phyloP scores from a whole-genome alignment of 2,113 vertebrate species.

The Megaptera novaeangliae region DNA sequence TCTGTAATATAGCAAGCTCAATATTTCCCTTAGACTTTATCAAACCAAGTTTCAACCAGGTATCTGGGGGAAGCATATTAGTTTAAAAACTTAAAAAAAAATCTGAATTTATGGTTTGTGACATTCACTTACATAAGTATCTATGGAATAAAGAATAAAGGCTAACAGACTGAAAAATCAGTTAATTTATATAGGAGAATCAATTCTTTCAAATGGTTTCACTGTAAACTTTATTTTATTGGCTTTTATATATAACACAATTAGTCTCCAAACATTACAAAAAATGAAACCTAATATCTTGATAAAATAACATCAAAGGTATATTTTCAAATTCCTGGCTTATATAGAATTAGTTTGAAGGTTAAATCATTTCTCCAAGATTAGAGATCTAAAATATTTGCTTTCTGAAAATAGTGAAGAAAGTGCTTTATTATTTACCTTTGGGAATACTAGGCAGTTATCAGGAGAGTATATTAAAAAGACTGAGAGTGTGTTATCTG shows the following conservation, averaged over 20 bases:
- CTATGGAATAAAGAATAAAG: constrained; percentile 66
- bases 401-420: constrained; percentile 55
- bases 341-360: constrained; percentile 30
- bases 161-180: constrained; percentile 68
- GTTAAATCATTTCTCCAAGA: constrained; percentile 51
- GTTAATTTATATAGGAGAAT: constrained; percentile 73
- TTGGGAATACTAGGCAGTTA: constrained; percentile 50
- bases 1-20: background rate
- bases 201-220: constrained; percentile 53
- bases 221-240: constrained; percentile 53
- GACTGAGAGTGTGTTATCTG: constrained; percentile 40
- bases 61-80: constrained; percentile 58
- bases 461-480: constrained; percentile 40
- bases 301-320: background rate
- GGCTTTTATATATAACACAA: constrained; percentile 65
- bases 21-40: constrained; percentile 54
- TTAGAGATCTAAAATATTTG: constrained; percentile 56
- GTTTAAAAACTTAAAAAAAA: constrained; percentile 63
- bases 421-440: constrained; percentile 52
- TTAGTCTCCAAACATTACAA: constrained; percentile 56
- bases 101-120: constrained; percentile 67
- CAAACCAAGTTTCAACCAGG: constrained; percentile 58
- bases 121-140: constrained; percentile 60
- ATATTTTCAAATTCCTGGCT: background rate
- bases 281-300: constrained; percentile 9